A percentile compares a stretch with the other conserved stretches of the same genome.
Conservation (phyloP, 2,797 vertebrate species). For the Orestias chungarensis region DNA sequence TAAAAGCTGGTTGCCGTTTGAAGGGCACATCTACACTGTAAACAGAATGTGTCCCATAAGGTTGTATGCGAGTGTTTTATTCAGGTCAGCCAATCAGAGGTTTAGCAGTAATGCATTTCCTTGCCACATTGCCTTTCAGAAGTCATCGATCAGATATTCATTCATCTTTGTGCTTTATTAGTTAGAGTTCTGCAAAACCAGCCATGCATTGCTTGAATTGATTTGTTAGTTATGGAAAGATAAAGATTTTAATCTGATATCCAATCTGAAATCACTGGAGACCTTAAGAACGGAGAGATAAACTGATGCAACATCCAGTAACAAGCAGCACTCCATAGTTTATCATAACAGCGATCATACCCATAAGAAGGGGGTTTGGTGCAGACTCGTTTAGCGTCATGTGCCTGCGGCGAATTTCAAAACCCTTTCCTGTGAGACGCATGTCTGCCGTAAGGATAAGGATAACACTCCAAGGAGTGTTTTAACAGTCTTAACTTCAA, state of each 20-base stretch:
- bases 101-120: not conserved
- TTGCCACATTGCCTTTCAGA: conserved; percentile 9
- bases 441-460: not conserved
- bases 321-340: not conserved
- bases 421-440: not conserved
- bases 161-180: not conserved
- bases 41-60: conserved; percentile 8
- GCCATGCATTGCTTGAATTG: conserved; percentile 1
- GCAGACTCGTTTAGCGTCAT: not conserved
- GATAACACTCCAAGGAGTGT: not conserved
- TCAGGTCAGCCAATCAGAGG: conserved; percentile 10
- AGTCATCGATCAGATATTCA: not conserved
- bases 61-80: conserved; percentile 7
- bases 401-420: not conserved
- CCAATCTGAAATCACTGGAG: no score
- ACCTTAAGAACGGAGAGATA: not conserved
- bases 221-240: not conserved
- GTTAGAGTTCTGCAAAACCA: not conserved
- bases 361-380: not conserved
- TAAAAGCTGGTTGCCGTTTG: conserved; percentile 33
- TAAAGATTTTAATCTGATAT: not conserved
- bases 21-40: conserved; percentile 29
- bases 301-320: not conserved
- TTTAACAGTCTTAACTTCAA: not conserved
- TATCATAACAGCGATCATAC: not conserved